Evolutionary conservation across 1,140 invertebrate genomes (phyloP).

Genomic region (Atta colombica): DNA sequence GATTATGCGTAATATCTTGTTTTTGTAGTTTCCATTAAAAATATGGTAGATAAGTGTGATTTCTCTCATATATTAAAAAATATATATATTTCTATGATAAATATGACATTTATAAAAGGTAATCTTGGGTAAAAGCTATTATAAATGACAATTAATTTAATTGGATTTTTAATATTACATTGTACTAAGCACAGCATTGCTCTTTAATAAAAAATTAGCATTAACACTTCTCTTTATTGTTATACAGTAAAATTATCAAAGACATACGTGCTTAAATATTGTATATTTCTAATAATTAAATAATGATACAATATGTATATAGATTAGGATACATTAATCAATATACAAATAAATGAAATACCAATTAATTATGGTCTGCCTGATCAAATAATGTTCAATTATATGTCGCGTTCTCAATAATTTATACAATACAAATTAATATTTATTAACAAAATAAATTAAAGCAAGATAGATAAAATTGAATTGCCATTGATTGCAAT

Average conservation of each 20-base stretch:
- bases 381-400: slow-evolving; percentile 52
- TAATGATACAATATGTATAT: slow-evolving; percentile 54
- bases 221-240: slow-evolving; percentile 1
- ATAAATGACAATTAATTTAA: slow-evolving; percentile 18
- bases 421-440: slow-evolving; percentile 57
- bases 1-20: background rate
- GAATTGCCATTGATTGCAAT: slow-evolving; percentile 59
- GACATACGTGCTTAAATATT: slow-evolving; percentile 54
- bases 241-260: background rate
- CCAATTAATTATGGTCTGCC: slow-evolving; percentile 55
- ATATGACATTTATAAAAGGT: slow-evolving; percentile 18
- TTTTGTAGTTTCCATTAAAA: slow-evolving; percentile 21
- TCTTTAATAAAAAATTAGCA: slow-evolving; percentile 12
- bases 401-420: slow-evolving; percentile 44
- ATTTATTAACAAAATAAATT: slow-evolving; percentile 63
- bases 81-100: background rate
- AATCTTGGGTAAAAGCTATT: slow-evolving; percentile 24
- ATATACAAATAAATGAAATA: slow-evolving; percentile 66
- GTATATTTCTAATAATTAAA: slow-evolving; percentile 66
- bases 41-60: background rate
- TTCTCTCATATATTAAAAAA: background rate
- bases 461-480: slow-evolving; percentile 53
- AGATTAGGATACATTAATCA: slow-evolving; percentile 62
- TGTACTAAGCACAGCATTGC: slow-evolving; percentile 58
- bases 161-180: slow-evolving; percentile 6